phyloP scores from a whole-genome alignment of 2,797 vertebrate genomes.

The Synaphobranchus kaupii region DNA sequence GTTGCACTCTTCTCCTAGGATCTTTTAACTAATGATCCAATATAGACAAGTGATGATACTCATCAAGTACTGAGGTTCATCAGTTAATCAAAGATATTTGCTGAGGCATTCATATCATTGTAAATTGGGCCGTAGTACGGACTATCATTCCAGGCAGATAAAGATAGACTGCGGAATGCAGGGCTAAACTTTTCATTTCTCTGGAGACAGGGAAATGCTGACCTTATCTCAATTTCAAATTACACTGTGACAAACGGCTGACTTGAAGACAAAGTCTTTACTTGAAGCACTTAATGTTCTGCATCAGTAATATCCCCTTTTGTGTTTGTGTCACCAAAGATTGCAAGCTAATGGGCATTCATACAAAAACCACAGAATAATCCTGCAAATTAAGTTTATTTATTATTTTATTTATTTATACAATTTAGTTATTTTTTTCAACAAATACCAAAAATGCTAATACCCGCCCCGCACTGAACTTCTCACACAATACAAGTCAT shows the following conservation, averaged over 20 bases:
- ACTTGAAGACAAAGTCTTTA: background rate
- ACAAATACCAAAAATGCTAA: too few species aligned
- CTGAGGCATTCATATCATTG: background rate
- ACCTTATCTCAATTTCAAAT: constrained; percentile 8
- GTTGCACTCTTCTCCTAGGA: background rate
- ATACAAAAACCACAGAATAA: background rate
- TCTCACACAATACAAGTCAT: too few species aligned
- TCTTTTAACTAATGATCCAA: constrained; percentile 8
- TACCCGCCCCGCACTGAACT: too few species aligned
- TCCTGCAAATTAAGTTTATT: background rate
- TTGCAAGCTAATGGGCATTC: background rate
- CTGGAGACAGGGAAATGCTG: constrained; percentile 2
- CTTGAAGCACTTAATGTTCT: constrained; percentile 14
- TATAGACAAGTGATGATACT: constrained; percentile 19
- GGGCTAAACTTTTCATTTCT: background rate
- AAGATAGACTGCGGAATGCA: background rate
- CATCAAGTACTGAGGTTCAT: background rate
- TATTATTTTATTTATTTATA: too few species aligned
- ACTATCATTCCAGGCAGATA: background rate
- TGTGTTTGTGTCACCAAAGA: background rate
- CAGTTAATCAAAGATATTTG: background rate
- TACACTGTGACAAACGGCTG: constrained; percentile 15
- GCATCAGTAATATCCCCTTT: background rate
- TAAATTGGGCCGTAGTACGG: background rate
- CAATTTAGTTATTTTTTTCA: too few species aligned